A percentile compares a stretch with the other conserved stretches of the same genome.
phyloP scores from a whole-genome alignment of 2,797 vertebrate species.

The Natrix natrix region DNA sequence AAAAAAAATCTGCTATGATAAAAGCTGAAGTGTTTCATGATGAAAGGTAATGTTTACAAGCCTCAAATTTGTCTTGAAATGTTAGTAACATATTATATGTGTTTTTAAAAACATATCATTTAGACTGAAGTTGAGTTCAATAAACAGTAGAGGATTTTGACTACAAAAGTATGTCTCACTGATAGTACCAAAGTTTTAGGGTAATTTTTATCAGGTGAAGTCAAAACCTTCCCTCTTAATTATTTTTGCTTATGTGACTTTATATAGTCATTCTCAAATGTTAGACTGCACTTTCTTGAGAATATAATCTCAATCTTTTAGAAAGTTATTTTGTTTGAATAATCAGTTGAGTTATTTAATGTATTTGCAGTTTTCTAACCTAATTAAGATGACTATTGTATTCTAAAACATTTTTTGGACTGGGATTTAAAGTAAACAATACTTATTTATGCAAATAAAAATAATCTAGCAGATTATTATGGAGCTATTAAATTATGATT shows the following conservation, averaged over 20 bases:
- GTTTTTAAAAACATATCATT: background rate
- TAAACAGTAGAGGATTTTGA: background rate
- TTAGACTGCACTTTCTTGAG: background rate
- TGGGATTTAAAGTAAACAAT: background rate
- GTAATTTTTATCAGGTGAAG: background rate
- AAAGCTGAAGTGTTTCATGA: background rate
- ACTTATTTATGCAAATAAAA: background rate
- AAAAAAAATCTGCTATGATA: background rate
- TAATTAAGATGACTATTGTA: conserved; percentile 2
- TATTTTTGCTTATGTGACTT: background rate
- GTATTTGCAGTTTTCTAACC: background rate
- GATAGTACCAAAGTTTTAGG: background rate
- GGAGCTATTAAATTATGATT: background rate
- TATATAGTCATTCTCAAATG: background rate
- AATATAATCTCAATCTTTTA: background rate
- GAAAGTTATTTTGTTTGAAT: conserved; percentile 9
- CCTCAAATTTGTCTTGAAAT: background rate
- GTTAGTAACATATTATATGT: background rate
- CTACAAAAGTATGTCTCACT: background rate
- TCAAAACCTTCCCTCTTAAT: background rate
- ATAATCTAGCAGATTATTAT: background rate
- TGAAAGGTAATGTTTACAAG: background rate
- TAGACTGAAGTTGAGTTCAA: background rate
- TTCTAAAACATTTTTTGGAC: background rate
- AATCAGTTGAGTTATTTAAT: background rate